Base-by-base conservation (phyloP, 92 coral and sea anemone species). In the Plumapathes pennacea region DNA sequence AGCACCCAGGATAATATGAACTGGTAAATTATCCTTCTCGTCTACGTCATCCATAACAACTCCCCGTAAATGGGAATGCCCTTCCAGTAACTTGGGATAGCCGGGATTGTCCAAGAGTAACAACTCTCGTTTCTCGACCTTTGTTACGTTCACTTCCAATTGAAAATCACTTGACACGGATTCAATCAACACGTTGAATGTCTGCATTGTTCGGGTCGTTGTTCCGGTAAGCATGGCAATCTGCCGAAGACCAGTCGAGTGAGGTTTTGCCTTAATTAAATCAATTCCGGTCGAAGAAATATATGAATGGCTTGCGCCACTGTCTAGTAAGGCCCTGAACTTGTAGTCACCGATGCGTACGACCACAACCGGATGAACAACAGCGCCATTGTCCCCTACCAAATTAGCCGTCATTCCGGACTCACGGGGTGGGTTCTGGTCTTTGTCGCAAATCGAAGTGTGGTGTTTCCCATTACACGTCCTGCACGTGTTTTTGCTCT, bases 301-400 rank as follows among this genome's bases (percentile, higher is more conserved):
- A 26, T 81, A 73, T 3, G 73, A 71, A 74, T 46, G 82, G 59
- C 82, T 69, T 26, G 78, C 82, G 50, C 78, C 88, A 53, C 60
- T 64, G 62, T 73, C 88, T 54, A 72, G 42, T 4, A 81, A 41
- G 12, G 66, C 76, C 19, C 82, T 47, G 54, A 67, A 81, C 56
- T 64, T 80, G 54, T n/a, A n/a, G n/a, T n/a, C n/a, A n/a, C n/a
- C n/a, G n/a, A n/a, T n/a, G 10, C 54, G 39, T 13, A 60, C 54
- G 25, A 60, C 53, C n/a, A 60, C 67, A 24, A 60, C 67, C 1
- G 67, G 67, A 40, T 60, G 67, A 10, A 60, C 30, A 8, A 60
- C 67, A 20, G 30, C 14, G 20, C 53, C 38, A 36, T 36, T 9
- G 5, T 27, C 15, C 3, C 54, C 67, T 4, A 60, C 31, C 7